A percentile compares a stretch with the other conserved stretches of the same genome.
phyloP scores from a whole-genome alignment of 2,797 vertebrate genomes.

The Crenichthys baileyi region DNA sequence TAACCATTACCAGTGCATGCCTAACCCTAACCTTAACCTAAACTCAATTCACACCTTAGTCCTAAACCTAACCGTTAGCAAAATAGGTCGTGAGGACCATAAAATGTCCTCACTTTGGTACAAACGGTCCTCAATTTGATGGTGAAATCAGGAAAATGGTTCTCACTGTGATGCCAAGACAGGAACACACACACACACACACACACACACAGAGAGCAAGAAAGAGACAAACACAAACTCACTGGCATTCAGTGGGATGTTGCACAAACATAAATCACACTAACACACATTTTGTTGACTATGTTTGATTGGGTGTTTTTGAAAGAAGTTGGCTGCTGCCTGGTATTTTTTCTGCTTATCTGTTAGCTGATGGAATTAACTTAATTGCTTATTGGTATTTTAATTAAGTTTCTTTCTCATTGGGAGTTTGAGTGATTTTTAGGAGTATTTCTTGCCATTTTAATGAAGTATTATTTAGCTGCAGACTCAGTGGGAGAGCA shows the following conservation, averaged over 20 bases:
- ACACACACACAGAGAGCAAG: conserved; percentile 11
- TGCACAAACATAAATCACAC: conserved; percentile 63
- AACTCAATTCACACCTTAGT: no score
- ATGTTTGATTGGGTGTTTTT: conserved; percentile 47
- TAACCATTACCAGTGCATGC: no score
- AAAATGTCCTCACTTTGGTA: no score
- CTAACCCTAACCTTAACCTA: no score
- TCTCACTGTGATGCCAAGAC: no score
- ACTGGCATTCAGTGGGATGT: conserved; percentile 42
- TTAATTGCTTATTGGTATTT: conserved; percentile 79
- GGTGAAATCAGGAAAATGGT: no score
- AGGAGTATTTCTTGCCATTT: conserved; percentile 76
- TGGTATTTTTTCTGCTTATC: conserved; percentile 70
- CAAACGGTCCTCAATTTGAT: no score
- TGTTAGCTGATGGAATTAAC: conserved; percentile 71
- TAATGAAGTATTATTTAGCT: conserved; percentile 76
- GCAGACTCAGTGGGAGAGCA: conserved; percentile 70
- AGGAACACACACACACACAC: conserved; percentile 5
- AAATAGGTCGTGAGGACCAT: no score
- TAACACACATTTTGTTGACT: conserved; percentile 44
- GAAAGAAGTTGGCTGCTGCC: conserved; percentile 60
- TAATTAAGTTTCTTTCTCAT: conserved; percentile 75
- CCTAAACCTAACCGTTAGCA: no score
- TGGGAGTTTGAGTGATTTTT: conserved; percentile 64
- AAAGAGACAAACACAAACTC: conserved; percentile 13